Evolutionary conservation across 2,888 invertebrate species (phyloP).

Genomic region (Pyrrhosoma nymphula): DNA sequence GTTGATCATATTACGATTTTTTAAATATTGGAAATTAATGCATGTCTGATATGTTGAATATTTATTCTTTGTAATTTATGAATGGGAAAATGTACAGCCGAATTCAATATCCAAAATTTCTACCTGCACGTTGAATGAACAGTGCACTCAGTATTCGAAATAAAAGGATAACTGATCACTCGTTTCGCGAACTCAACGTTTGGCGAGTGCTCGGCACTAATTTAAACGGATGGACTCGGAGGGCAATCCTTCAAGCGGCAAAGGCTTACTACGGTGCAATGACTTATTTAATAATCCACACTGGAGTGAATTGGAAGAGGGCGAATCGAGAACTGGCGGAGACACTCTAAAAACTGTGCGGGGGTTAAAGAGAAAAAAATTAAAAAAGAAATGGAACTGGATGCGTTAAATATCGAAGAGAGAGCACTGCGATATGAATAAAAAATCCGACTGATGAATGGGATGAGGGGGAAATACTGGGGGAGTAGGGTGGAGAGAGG

Average conservation of each 20-base stretch:
- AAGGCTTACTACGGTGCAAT: not conserved
- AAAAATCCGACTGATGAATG: constrained; percentile 51
- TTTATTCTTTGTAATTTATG: no score
- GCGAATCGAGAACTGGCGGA: constrained; percentile 24
- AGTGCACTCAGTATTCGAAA: not conserved
- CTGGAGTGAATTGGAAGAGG: not conserved
- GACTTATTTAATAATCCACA: constrained; percentile 36
- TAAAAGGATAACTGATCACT: not conserved
- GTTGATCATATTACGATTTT: no score
- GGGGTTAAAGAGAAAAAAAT: not conserved
- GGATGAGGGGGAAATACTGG: not conserved
- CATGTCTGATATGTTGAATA: no score
- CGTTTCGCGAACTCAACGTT: not conserved
- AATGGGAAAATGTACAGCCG: no score
- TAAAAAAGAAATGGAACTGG: not conserved
- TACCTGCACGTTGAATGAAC: no score
- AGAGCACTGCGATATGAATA: constrained; percentile 36
- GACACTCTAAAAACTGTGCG: not conserved
- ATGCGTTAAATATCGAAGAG: constrained; percentile 63
- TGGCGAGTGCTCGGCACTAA: not conserved
- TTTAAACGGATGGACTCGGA: constrained; percentile 8
- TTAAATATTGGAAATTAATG: no score
- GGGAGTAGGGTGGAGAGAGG: not conserved
- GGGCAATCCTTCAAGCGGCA: not conserved
- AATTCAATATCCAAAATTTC: no score